A percentile compares a stretch with the other conserved stretches of the same genome.
Evolutionary conservation across 2,113 vertebrate species (phyloP).

Genomic region (Poeciliopsis retropinna): DNA sequence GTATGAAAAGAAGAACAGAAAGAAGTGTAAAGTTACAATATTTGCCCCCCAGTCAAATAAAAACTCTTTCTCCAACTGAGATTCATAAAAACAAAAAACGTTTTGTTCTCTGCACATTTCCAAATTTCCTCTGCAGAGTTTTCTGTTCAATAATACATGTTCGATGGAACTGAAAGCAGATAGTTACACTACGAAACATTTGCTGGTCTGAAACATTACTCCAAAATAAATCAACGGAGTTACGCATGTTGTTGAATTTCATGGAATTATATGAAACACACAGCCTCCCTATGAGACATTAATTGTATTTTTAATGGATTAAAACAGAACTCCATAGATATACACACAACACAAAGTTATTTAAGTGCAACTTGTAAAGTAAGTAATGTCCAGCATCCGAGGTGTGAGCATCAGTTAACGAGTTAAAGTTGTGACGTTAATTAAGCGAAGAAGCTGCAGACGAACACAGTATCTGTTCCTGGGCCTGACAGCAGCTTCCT

Average conservation of each 20-base stretch:
- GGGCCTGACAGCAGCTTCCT: conserved; percentile 47
- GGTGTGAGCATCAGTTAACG: conserved; percentile 13
- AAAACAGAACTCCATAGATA: not conserved
- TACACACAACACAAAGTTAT: not conserved
- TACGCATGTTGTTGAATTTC: too few relatives aligned
- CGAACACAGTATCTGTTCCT: conserved; percentile 39
- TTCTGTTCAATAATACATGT: too few relatives aligned
- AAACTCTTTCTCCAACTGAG: not conserved
- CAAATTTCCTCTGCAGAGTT: not conserved
- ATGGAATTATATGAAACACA: too few relatives aligned
- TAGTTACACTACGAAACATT: too few relatives aligned
- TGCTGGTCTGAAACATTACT: too few relatives aligned
- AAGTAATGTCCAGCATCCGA: conserved; percentile 4
- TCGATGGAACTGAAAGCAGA: too few relatives aligned
- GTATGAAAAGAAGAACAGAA: too few relatives aligned
- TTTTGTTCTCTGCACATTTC: not conserved
- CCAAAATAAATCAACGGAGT: too few relatives aligned
- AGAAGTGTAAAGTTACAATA: too few relatives aligned
- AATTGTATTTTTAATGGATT: not conserved
- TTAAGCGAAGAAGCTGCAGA: conserved; percentile 59
- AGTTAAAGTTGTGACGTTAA: conserved; percentile 44
- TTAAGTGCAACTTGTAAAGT: not conserved
- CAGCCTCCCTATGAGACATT: not conserved
- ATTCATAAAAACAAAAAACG: not conserved
- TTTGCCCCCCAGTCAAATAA: too few relatives aligned